Base-by-base conservation (phyloP, 2,888 invertebrate genomes). In the Leptodirus hochenwartii region DNA sequence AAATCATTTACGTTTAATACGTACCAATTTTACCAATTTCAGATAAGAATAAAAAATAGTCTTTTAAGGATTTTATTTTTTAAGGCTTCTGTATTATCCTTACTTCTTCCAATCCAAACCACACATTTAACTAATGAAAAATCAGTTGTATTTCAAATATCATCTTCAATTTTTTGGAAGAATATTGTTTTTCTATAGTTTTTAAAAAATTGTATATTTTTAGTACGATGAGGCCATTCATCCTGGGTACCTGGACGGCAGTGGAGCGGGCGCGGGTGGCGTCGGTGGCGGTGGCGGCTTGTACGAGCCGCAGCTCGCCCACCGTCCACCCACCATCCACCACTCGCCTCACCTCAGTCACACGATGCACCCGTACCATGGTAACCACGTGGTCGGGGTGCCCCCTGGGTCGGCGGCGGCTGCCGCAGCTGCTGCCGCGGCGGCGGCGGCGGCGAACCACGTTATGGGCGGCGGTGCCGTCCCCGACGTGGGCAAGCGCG, bases 161-260 rank as follows among this genome's bases (percentile, higher is more conserved):
- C n/a, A n/a, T n/a, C n/a, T n/a, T n/a, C n/a, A n/a, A n/a, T n/a
- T n/a, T n/a, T n/a, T n/a, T n/a, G n/a, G n/a, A n/a, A n/a, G n/a
- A n/a, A n/a, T n/a, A n/a, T n/a, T n/a, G n/a, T n/a, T n/a, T n/a
- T n/a, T n/a, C n/a, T n/a, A n/a, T n/a, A n/a, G n/a, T n/a, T n/a
- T n/a, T n/a, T n/a, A n/a, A n/a, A n/a, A n/a, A n/a, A n/a, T n/a
- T n/a, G n/a, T n/a, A n/a, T n/a, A n/a, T n/a, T 32, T 38, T n/a
- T 64, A 88, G 87, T 88, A 88, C 70, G 87, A 88, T 68, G 87
- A 87, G 65, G 82, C 84, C 69, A 80, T 87, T 66, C 76, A 77
- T 60, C 76, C 77, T 54, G 78, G 79, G 63, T 87, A 87, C 67
- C 81, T 82, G 79, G 84, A 85, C 59, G 68, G 67, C 51, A 63